These are phyloP conservation scores for Gallinago nigripennis DNA, from an alignment of 2,797 vertebrate genomes.

Conservation along the genomic window DNA sequence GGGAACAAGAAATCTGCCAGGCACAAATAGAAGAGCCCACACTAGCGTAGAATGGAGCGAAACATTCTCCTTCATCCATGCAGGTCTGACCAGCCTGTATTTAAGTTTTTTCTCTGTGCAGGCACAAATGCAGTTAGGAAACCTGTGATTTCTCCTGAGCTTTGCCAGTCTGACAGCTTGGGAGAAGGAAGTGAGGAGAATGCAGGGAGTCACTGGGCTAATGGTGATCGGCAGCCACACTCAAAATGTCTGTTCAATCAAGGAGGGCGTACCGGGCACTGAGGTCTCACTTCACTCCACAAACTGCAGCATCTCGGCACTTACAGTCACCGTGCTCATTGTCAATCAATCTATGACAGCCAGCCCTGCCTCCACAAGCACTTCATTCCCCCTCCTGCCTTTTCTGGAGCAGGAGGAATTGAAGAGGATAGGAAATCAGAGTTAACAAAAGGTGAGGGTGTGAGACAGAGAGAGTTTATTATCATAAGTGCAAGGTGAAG, in stretches of 20 bases:
- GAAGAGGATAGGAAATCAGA: constrained; percentile 14
- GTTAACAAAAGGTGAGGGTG: constrained; percentile 15
- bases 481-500: constrained; percentile 22
- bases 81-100: constrained; percentile 23
- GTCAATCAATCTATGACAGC: constrained; percentile 58
- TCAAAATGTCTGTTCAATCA: constrained; percentile 50
- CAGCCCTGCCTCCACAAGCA: background rate
- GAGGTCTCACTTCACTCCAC: constrained; percentile 41
- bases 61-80: constrained; percentile 7
- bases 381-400: background rate
- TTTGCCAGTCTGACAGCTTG: constrained; percentile 59
- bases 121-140: constrained; percentile 62
- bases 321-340: background rate
- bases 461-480: background rate
- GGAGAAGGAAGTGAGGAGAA: constrained; percentile 51
- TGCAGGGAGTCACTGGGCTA: constrained; percentile 32
- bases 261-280: background rate
- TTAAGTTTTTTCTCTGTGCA: constrained; percentile 34
- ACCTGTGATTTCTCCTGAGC: constrained; percentile 63
- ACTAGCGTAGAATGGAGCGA: background rate
- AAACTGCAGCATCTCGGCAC: background rate
- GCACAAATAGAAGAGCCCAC: constrained; percentile 18
- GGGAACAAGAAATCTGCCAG: constrained; percentile 8
- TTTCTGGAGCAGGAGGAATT: background rate
- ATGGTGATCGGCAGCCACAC: background rate